These are phyloP conservation scores for Megaustenia siamemsis DNA, from an alignment of 2,888 invertebrate genomes.

Conservation along the genomic window DNA sequence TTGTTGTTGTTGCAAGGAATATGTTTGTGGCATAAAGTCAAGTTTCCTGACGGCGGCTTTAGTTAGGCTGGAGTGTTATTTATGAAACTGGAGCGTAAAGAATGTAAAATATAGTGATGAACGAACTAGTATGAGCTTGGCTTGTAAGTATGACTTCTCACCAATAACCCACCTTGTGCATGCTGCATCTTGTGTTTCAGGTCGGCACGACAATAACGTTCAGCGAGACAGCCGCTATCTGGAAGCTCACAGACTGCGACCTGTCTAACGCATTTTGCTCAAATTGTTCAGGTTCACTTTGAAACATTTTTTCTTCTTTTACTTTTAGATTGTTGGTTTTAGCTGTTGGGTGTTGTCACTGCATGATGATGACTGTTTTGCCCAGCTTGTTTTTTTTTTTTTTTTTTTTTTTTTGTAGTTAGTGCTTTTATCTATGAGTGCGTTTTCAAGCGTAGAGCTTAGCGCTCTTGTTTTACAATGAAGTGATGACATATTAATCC, in stretches of 20 bases:
- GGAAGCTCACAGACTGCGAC: background rate
- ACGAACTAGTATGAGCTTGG: too few species aligned
- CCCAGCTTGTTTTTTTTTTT: background rate
- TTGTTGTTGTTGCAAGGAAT: too few species aligned
- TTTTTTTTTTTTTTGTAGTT: background rate
- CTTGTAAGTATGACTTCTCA: too few species aligned
- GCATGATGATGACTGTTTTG: background rate
- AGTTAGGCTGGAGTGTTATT: too few species aligned
- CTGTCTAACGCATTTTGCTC: background rate
- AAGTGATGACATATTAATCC: too few species aligned
- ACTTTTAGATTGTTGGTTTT: too few species aligned
- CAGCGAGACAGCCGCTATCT: background rate
- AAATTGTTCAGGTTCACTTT: slow-evolving; percentile 3
- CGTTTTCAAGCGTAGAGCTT: too few species aligned
- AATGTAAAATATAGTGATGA: too few species aligned
- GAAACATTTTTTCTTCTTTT: background rate
- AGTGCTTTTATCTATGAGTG: background rate
- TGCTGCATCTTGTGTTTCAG: slow-evolving; percentile 24
- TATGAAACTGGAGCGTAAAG: too few species aligned
- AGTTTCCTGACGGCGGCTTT: too few species aligned
- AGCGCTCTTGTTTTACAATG: too few species aligned
- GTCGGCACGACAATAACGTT: background rate
- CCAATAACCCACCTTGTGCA: background rate
- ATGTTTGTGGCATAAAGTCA: too few species aligned
- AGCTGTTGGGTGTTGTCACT: background rate